A percentile compares a stretch with the other conserved stretches of the same genome.
Evolutionary conservation across 2,113 vertebrate genomes (phyloP).

Genomic region (Megaceryle torquata): DNA sequence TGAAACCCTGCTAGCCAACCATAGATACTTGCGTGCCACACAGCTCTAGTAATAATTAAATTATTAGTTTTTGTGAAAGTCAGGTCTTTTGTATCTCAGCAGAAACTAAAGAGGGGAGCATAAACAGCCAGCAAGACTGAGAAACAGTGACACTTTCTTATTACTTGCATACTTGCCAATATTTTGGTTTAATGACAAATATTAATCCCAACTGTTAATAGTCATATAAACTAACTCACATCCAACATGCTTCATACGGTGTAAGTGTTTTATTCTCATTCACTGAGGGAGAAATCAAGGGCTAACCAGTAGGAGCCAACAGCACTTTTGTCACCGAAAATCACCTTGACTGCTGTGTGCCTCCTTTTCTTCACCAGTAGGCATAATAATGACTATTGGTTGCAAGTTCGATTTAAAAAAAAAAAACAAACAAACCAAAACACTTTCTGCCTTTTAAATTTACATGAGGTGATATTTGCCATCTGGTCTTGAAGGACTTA

Average conservation of each 20-base stretch:
- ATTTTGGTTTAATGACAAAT: conserved; percentile 24
- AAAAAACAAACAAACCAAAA: too few relatives aligned
- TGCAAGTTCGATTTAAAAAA: not conserved
- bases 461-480: not conserved
- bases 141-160: not conserved
- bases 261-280: not conserved
- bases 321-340: not conserved
- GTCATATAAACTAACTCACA: not conserved
- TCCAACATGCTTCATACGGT: not conserved
- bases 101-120: not conserved
- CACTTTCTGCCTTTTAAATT: not conserved
- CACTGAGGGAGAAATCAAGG: not conserved
- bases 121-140: not conserved
- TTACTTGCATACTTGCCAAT: not conserved
- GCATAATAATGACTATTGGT: not conserved
- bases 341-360: not conserved
- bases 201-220: conserved; percentile 16
- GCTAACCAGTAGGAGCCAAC: not conserved
- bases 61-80: not conserved
- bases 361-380: not conserved
- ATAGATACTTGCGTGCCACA: not conserved
- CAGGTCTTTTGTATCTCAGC: not conserved
- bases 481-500: not conserved
- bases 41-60: not conserved
- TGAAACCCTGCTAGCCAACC: not conserved